phyloP scores from a whole-genome alignment of 2,888 invertebrate genomes.

The Trachelus iudaicus region DNA sequence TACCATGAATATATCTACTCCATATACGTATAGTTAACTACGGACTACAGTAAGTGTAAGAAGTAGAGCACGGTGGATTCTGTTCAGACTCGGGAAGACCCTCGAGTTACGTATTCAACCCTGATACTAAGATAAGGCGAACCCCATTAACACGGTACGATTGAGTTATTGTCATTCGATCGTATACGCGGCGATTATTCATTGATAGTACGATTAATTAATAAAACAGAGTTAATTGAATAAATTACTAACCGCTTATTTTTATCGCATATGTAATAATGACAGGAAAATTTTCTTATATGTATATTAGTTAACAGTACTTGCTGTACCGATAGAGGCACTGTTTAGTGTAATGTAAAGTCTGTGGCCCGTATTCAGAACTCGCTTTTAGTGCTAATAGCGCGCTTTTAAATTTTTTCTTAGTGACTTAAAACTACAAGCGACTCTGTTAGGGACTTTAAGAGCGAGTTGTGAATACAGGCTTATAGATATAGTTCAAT shows the following conservation, averaged over 20 bases:
- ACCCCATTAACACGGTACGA: not conserved
- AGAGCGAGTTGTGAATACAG: too few relatives aligned
- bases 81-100: not conserved
- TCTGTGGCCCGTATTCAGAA: not conserved
- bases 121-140: not conserved
- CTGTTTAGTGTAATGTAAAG: not conserved
- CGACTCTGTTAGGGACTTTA: too few relatives aligned
- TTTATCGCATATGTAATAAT: not conserved
- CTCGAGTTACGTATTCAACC: not conserved
- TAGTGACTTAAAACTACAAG: too few relatives aligned
- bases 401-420: too few relatives aligned
- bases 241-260: not conserved
- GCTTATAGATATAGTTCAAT: not conserved
- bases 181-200: not conserved
- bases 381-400: too few relatives aligned
- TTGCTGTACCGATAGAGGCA: not conserved
- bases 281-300: not conserved
- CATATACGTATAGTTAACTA: not conserved
- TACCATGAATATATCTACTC: not conserved
- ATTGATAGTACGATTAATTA: not conserved
- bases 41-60: conserved; percentile 12
- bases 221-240: not conserved
- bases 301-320: not conserved
- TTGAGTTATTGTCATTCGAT: not conserved
- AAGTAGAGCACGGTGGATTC: conserved; percentile 2